Conservation (phyloP, 2,888 invertebrate species). For the Pinctada fucata region DNA sequence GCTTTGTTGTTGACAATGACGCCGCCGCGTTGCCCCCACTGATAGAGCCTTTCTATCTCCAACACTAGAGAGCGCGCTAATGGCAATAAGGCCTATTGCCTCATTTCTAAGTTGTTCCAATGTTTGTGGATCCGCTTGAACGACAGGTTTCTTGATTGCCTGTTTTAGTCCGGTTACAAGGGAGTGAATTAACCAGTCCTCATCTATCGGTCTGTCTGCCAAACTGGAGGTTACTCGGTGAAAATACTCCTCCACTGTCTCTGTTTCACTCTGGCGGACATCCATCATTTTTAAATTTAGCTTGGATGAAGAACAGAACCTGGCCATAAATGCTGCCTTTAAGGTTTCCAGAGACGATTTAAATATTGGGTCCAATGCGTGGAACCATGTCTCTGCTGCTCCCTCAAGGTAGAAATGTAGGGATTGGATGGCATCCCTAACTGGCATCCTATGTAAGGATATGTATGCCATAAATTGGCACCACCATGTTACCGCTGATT, state of each 20-base stretch:
- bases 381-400: conserved; percentile 1
- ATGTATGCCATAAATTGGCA: too few species aligned
- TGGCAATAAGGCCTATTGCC: too few species aligned
- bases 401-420: not conserved
- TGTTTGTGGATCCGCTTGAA: conserved; percentile 1
- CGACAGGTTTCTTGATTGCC: not conserved
- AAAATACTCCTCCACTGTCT: not conserved
- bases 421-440: conserved; percentile 3
- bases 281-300: too few species aligned
- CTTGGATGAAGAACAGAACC: too few species aligned
- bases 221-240: not conserved
- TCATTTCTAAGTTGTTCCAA: not conserved
- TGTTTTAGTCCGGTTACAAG: not conserved
- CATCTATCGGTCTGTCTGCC: not conserved
- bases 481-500: too few species aligned
- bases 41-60: too few species aligned
- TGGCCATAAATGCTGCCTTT: too few species aligned
- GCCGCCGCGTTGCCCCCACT: too few species aligned
- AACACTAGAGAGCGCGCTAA: too few species aligned
- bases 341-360: too few species aligned
- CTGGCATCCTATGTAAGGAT: too few species aligned
- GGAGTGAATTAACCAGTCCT: not conserved
- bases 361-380: not conserved
- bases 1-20: too few species aligned
- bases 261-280: not conserved